Base-by-base conservation (phyloP, 2,797 vertebrate species). In the Cynopterus sphinx region DNA sequence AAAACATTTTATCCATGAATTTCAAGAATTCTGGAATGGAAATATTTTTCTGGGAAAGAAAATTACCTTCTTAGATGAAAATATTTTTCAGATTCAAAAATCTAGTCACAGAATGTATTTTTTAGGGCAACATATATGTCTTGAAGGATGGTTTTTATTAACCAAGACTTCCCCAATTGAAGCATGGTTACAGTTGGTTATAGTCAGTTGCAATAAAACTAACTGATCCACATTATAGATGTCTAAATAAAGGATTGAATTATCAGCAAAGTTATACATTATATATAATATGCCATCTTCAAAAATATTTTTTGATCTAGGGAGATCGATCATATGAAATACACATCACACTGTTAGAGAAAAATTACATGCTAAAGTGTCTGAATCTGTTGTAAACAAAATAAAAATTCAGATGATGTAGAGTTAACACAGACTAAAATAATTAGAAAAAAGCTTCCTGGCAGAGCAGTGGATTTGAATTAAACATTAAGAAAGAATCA, bases 31-130 rank as follows among this genome's bases (percentile, higher is more conserved):
- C 73, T 83, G 31, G 49, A 63, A 24, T 57, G 51, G 26, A 78
- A 90, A 73, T 83, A 82, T 77, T 92, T 92, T 95, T 86, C 51
- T 95, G 59, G 19, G 51, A 41, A 86, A n/a, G 19, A 89, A 95
- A 91, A 79, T 84, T 91, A 96, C 65, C 41, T 75, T 94, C 16
- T 87, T 9, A 75, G 61, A 77, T 87, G 33, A n/a, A 89, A 71
- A 70, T 75, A 86, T 49, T 77, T 93, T 96, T 83, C 61, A 51
- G 31, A 73, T 82, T 92, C 3, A 90, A 81, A 95, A 90, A 75
- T 75, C 22, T 43, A 82, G n/a, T 89, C 49, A 82, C 3, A 57
- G 17, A 39, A 85, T 49, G 2, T 59, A 85, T 67, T 65, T 61
- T 39, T 78, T 39, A 65, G 28, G n/a, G 78, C 10, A 94, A 71